A percentile compares a stretch with the other conserved stretches of the same genome.
These are phyloP conservation scores for Polypedilum vanderplanki DNA, from an alignment of 1,140 invertebrate genomes.

Conservation along the genomic window DNA sequence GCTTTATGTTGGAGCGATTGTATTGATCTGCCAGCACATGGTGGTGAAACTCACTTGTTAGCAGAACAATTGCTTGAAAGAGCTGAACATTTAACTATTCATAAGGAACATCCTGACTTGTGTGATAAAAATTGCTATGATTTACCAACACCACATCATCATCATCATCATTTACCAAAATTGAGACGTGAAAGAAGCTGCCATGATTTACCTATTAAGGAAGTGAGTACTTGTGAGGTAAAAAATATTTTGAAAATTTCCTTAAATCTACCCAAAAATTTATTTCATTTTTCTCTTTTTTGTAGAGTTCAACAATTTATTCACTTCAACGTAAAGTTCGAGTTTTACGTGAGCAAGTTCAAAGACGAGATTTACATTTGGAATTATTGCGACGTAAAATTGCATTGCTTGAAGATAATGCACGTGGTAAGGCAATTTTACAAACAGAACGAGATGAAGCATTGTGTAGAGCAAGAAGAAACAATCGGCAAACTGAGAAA, in stretches of 20 bases:
- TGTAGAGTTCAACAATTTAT: constrained; percentile 72
- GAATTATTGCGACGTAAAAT: constrained; percentile 82
- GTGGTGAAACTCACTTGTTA: constrained; percentile 69
- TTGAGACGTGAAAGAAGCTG: constrained; percentile 64
- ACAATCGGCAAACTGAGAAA: constrained; percentile 68
- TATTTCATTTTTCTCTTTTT: constrained; percentile 1
- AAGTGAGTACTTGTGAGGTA: constrained; percentile 30
- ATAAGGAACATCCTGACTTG: constrained; percentile 68
- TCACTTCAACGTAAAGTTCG: constrained; percentile 73
- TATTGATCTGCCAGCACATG: constrained; percentile 48
- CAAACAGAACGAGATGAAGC: constrained; percentile 71
- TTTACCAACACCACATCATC: constrained; percentile 32
- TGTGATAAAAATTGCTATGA: constrained; percentile 49
- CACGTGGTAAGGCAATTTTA: constrained; percentile 56
- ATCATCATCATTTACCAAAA: constrained; percentile 46
- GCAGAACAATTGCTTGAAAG: constrained; percentile 67
- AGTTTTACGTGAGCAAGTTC: constrained; percentile 77
- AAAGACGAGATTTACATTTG: constrained; percentile 83
- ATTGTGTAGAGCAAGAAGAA: constrained; percentile 62
- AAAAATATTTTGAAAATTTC: constrained; percentile 17
- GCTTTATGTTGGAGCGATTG: constrained; percentile 44
- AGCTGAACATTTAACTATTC: constrained; percentile 62
- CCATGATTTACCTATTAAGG: constrained; percentile 56
- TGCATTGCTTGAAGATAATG: constrained; percentile 69
- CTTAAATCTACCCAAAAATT: neutral